Base-by-base conservation (phyloP, 2,113 vertebrate species). In the Takifugu bimaculatus region DNA sequence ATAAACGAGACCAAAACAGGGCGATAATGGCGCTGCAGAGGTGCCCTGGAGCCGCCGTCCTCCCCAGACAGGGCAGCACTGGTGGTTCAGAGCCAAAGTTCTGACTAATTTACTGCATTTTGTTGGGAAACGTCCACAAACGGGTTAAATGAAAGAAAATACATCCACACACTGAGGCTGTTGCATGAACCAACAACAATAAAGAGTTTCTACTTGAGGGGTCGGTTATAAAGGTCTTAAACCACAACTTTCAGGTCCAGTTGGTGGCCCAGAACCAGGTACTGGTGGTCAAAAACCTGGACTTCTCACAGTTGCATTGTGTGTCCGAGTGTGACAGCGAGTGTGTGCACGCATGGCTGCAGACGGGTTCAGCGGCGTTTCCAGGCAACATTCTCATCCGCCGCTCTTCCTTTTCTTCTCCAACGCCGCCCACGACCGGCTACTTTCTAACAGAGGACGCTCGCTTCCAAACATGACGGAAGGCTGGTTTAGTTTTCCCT, bases 331-430 rank as follows among this genome's bases (percentile, higher is more conserved):
- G 14, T n/a, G 15, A 49, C 47, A 49, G 47, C 47, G 72, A 54
- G 72, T 51, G 76, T 73, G 66, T 72, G 80, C 60, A 75, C 63
- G 48, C 59, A 55, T 60, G 64, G 74, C 62, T 61, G 68, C 53
- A 48, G 79, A 75, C 5, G 58, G 69, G 66, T 66, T 71, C 60
- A 52, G 75, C 75, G 54, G 60, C 60, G 87, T 88, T 86, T 80
- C 87, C 58, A 85, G 82, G 85, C 85, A 86, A 88, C 87, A 57
- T 80, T 70, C 81, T 72, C 78, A 74, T 85, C 60, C 77, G 59
- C 60, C 29, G 70, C 63, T 68, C 65, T 63, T 70, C 63, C 43
- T 64, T 71, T 59, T 74, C 70, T 67, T 49, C 58, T 68, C 2
- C 51, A 6, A 42, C 25, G 29, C 77, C 79, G 54, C 84, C 85